Base-by-base conservation (phyloP, 2,888 invertebrate genomes). In the Drosophila gaucha region DNA sequence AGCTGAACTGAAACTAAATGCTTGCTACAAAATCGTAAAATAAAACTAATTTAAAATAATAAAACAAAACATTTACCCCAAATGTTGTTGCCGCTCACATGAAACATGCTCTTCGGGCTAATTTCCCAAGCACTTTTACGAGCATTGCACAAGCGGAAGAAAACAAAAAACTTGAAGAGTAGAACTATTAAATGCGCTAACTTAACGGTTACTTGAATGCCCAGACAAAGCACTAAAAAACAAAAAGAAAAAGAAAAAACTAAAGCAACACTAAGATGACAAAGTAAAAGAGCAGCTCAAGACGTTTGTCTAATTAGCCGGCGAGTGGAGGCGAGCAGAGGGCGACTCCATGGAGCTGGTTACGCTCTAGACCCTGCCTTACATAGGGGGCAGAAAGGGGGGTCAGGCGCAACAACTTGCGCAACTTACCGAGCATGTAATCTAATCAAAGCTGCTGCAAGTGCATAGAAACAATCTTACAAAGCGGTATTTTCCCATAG, bases 181-280 rank as follows among this genome's bases (percentile, higher is more conserved):
- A 74, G 74, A 83, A 80, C 59, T 65, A 80, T 85, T 71, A 76
- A 80, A 67, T 80, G 80, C 83, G 74, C 74, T 30, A 64, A 62
- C 39, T 71, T 93, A 92, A 22, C 80, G 78, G 80, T 71, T 58
- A 51, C 33, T 49, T 35, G 36, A 49, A 20, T 16, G 22, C 31
- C 8, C 35, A 39, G 35, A 44, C 54, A 3, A 35, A 18, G 33
- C 41, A 58, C 47, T 41, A 55, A 47, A 38, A 44, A 30, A 16
- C 9, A 18, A 2, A 4, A 58, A 50, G 18, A 6, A 31, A 20
- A 14, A 14, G 20, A 31, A 18, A 2, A 18, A 39, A 35, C 38
- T 24, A 54, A 73, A 55, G 50, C 38, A 30, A 52, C 54, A 33
- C 18, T 57, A 36, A 41, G 58, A 67, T 70, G 74, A 64, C 67